Conservation (phyloP, 2,113 vertebrate genomes). For the Eolophus roseicapilla region DNA sequence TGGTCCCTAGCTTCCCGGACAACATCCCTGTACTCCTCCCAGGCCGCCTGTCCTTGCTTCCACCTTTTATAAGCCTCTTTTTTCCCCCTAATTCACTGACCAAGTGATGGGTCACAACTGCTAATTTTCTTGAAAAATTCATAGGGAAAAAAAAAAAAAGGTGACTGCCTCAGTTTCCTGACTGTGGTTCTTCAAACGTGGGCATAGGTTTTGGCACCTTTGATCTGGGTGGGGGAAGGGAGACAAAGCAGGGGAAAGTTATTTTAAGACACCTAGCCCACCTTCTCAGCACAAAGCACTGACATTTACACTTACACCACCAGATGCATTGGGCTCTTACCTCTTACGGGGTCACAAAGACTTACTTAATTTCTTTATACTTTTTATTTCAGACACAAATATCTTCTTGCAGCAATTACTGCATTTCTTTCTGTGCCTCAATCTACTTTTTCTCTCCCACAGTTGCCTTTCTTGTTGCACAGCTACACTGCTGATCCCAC, state of each 20-base stretch:
- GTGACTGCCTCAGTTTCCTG: not conserved
- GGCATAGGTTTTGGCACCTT: not conserved
- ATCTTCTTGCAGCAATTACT: not conserved
- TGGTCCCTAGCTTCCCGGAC: too few species aligned
- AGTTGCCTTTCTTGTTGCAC: not conserved
- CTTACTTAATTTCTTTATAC: not conserved
- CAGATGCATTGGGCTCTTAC: not conserved
- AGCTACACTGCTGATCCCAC: not conserved
- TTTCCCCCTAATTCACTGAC: not conserved
- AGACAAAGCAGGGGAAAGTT: not conserved
- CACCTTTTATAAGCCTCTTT: too few species aligned
- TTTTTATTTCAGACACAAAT: not conserved
- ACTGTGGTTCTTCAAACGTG: not conserved
- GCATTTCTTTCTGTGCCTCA: not conserved
- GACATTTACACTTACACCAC: not conserved
- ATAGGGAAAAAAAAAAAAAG: not conserved
- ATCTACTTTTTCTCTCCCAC: not conserved
- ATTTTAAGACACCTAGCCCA: not conserved
- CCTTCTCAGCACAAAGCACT: not conserved
- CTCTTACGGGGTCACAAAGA: rapidly evolving
- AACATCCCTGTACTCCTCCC: too few species aligned
- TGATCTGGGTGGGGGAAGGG: not conserved
- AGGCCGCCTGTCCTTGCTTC: too few species aligned
- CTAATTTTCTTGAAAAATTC: not conserved
- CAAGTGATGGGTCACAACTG: not conserved